A percentile compares a stretch with the other conserved stretches of the same genome.
Evolutionary conservation across 2,888 invertebrate genomes (phyloP).

Genomic region (Chouioia cunea): DNA sequence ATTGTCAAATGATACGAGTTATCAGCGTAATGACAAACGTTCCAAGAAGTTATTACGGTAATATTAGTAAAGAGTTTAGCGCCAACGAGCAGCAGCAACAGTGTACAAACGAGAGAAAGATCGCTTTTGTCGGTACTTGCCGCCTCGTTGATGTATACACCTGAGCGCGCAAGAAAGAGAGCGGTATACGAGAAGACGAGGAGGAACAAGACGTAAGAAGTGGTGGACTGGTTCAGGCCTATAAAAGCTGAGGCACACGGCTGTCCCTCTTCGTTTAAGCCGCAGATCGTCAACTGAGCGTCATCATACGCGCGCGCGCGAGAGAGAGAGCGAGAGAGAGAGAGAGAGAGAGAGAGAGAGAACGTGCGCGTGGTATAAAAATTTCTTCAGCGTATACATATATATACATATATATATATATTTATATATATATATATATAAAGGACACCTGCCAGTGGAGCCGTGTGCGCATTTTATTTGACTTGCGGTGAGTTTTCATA

Average conservation of each 20-base stretch:
- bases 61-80: conserved; percentile 3
- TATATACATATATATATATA: too few relatives aligned
- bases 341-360: too few relatives aligned
- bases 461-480: too few relatives aligned
- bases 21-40: background rate
- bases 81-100: conserved; percentile 33
- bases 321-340: too few relatives aligned
- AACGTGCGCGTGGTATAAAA: too few relatives aligned
- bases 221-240: conserved; percentile 51
- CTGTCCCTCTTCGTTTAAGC: conserved; percentile 64
- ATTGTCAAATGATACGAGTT: too few relatives aligned
- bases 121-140: background rate
- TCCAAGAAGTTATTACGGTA: background rate
- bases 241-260: conserved; percentile 62
- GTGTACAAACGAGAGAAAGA: background rate
- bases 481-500: too few relatives aligned
- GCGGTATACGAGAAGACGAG: conserved; percentile 52
- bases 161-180: conserved; percentile 35
- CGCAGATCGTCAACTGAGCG: too few relatives aligned
- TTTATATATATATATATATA: too few relatives aligned
- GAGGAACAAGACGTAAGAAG: conserved; percentile 54
- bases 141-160: conserved; percentile 10
- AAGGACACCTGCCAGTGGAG: too few relatives aligned
- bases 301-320: too few relatives aligned
- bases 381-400: too few relatives aligned